Evolutionary conservation across 2,888 invertebrate species (phyloP), one percentile per base, ranked within the genome.

Genomic region (Mesochorus sp.): DNA sequence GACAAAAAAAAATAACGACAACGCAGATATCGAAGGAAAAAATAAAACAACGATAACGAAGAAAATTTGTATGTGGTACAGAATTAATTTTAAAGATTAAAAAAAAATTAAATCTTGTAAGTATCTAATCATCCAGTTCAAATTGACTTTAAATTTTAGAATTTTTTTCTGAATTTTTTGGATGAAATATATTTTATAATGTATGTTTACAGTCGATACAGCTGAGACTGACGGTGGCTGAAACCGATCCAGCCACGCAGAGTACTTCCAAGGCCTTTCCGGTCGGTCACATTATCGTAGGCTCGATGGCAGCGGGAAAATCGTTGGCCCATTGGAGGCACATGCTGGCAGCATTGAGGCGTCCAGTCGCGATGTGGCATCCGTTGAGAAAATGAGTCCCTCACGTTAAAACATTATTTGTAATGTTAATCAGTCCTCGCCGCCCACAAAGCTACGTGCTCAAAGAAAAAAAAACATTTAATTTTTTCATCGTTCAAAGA

Each of bases 281-380:
- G n/a, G 92, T 96, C 76, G 96, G 96, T 14, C 96, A 96, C 90
- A 94, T 96, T 66, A 95, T 96, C 79, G 94, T 96, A 12, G 96
- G 96, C 21, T 93, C 95, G 39, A 94, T 94, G 85, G 94, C 95
- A 10, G 93, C 94, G 39, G 96, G 96, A 70, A 93, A 95, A 86
- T 94, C 96, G 0, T 88, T 95, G 62, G 94, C 94, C 21, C 96
- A 96, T 87, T 96, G 96, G 96, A 95, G 95, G 87, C 96, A 96
- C 91, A 96, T 96, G 96, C 92, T 96, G 88, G 93, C 95, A 34
- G 95, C 95, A 14, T 92, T 96, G 51, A 93, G 96, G 80, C 96
- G 95, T 88, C 96, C 96, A 0, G 94, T 96, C 5, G 95, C 96
- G 31, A 96, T 96, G 96, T 96, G 96, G 96, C 96, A 96, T 90